Evolutionary conservation across 2,888 invertebrate genomes (phyloP), one percentile per base, ranked within the genome.

Genomic region (Zygaena filipendulae): DNA sequence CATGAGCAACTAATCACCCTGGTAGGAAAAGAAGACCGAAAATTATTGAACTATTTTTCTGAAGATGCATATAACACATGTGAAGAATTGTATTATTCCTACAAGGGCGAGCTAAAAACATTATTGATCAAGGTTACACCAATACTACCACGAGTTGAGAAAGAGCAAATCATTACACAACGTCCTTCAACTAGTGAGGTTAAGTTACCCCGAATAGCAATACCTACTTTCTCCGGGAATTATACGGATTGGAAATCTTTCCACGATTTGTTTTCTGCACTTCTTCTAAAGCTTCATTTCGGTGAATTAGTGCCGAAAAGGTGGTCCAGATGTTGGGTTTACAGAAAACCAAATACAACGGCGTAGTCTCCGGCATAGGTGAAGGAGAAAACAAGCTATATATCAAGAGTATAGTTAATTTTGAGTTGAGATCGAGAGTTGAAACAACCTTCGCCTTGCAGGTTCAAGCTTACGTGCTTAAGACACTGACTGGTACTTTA

Each of bases 221-320:
- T 36, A 6, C 38, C 36, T 2, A 16, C 18, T 2, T 40, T 40
- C 16, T 16, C 22, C 5, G 35, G 40, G 1, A 30, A 22, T 2
- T 38, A 35, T 14, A 30, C 31, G 7, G 27, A 36, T 2, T 40
- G 32, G 33, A 21, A 30, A 7, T 25, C 32, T 1, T 41, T 32
- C 29, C 23, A 38, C 2, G 39, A 42, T 11, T 27, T 44, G 16
- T 44, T 35, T 28, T 10, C 20, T n/a, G 20, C 39, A 13, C 25
- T 42, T n/a, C n/a, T 2, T 46, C 44, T 18, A 21, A 27, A 9
- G 11, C 29, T 11, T 11, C 40, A n/a, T 3, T 7, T 38, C 3
- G 20, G 33, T 22, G 33, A 29, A 11, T 13, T 36, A 14, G 14
- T 36, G 34, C 35, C 3, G 33, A 33, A 22, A 19, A 29, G 21